Percentiles rank a stretch among this genome's conserved stretches.
phyloP scores from a whole-genome alignment of 1,140 invertebrate genomes.

The Heliothis virescens region DNA sequence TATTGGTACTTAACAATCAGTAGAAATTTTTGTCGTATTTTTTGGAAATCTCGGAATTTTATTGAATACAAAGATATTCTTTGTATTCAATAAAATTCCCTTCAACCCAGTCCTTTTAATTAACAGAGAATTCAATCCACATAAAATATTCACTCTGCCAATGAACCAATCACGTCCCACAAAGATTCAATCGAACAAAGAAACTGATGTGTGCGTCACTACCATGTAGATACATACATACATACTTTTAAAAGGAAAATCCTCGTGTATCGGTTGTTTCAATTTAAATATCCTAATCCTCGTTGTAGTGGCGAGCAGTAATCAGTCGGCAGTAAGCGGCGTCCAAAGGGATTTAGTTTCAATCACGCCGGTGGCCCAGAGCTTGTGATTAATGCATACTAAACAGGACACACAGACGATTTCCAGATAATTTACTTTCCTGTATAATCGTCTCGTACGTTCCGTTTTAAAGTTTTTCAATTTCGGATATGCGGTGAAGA shows the following conservation, averaged over 20 bases:
- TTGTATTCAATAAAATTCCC: background rate
- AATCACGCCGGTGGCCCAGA: constrained; percentile 72
- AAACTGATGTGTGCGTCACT: constrained; percentile 19
- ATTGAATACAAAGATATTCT: background rate
- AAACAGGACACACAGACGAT: constrained; percentile 67
- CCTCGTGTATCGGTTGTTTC: constrained; percentile 54
- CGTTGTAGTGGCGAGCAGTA: constrained; percentile 65
- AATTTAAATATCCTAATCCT: constrained; percentile 74
- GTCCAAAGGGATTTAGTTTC: constrained; percentile 78
- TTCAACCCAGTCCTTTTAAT: constrained; percentile 34
- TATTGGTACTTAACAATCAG: no score
- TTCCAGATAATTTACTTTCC: constrained; percentile 54
- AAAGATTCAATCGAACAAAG: constrained; percentile 28
- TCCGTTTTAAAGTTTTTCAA: constrained; percentile 33
- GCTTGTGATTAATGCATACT: constrained; percentile 81
- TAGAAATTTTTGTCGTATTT: background rate
- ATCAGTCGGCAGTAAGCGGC: constrained; percentile 71
- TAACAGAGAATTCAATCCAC: constrained; percentile 19
- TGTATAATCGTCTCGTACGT: constrained; percentile 37
- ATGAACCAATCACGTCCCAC: constrained; percentile 25
- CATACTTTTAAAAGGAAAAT: constrained; percentile 43
- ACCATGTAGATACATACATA: background rate
- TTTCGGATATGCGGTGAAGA: constrained; percentile 14
- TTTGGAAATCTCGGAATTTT: background rate
- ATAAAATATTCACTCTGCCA: constrained; percentile 29